Percentiles rank a stretch among this genome's conserved stretches.
phyloP scores from a whole-genome alignment of 2,797 vertebrate species.

The Macrochelys suwanniensis region DNA sequence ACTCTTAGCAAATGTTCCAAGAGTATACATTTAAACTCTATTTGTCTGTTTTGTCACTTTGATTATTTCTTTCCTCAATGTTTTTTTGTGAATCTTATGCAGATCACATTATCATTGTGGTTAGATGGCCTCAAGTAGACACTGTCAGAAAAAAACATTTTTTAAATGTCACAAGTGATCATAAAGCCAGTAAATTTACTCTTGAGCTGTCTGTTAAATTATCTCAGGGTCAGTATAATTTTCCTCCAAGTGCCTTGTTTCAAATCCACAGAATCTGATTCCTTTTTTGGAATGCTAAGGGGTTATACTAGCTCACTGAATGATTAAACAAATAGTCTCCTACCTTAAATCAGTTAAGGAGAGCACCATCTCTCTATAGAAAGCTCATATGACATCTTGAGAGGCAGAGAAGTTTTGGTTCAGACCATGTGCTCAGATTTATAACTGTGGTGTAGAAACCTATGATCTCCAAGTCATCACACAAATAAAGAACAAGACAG shows the following conservation, averaged over 20 bases:
- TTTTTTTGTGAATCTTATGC: neutral
- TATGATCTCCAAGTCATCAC: neutral
- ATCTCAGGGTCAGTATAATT: neutral
- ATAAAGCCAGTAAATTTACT: neutral
- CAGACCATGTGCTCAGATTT: neutral
- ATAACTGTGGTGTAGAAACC: neutral
- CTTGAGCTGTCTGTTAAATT: neutral
- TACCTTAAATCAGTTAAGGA: neutral
- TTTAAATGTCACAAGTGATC: neutral
- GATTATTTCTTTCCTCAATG: neutral
- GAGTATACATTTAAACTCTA: neutral
- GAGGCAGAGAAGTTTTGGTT: neutral
- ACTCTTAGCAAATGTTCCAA: neutral
- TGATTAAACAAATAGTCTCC: neutral
- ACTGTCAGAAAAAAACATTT: neutral
- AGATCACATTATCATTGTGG: neutral
- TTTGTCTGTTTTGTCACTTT: neutral
- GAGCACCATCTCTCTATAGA: neutral
- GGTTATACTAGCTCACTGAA: rapidly evolving
- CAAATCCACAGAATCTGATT: neutral
- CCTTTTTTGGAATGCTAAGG: neutral
- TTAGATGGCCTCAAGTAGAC: neutral
- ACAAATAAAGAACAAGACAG: neutral
- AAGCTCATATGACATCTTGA: neutral
- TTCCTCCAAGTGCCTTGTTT: neutral